Conservation (phyloP, 2,797 vertebrate genomes). For the Petrocephalus sullivani region DNA sequence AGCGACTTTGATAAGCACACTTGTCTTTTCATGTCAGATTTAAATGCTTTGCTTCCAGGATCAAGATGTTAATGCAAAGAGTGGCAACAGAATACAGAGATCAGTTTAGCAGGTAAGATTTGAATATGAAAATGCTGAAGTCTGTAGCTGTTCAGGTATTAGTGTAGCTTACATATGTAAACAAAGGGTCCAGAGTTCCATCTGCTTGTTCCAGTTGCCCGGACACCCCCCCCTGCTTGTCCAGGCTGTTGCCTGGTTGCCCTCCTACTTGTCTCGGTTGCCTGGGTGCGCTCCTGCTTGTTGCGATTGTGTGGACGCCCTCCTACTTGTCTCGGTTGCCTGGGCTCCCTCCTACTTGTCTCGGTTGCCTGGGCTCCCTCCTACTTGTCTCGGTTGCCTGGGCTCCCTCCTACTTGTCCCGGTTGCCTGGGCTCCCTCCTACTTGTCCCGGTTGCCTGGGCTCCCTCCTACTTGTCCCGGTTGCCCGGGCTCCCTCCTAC, state of each 20-base stretch:
- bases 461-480: too few species aligned
- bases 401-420: too few species aligned
- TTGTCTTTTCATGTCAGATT: background rate
- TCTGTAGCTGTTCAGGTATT: background rate
- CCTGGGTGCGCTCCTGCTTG: too few species aligned
- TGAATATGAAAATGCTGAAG: background rate
- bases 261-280: background rate
- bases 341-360: too few species aligned
- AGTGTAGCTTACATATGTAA: background rate
- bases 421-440: too few species aligned
- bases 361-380: too few species aligned
- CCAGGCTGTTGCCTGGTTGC: background rate
- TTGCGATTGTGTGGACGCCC: too few species aligned
- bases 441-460: too few species aligned
- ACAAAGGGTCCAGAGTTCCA: background rate
- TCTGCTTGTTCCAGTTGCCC: background rate
- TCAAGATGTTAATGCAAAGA: slow-evolving; percentile 73
- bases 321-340: too few species aligned
- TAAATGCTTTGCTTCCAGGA: slow-evolving; percentile 50
- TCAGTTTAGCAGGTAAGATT: slow-evolving; percentile 71
- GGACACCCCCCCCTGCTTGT: background rate
- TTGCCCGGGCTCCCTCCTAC: too few species aligned
- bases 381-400: too few species aligned
- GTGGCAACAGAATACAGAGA: slow-evolving; percentile 75
- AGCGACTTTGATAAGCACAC: background rate